phyloP scores from a whole-genome alignment of 2,888 invertebrate genomes.

The Drosophila kanekoi region DNA sequence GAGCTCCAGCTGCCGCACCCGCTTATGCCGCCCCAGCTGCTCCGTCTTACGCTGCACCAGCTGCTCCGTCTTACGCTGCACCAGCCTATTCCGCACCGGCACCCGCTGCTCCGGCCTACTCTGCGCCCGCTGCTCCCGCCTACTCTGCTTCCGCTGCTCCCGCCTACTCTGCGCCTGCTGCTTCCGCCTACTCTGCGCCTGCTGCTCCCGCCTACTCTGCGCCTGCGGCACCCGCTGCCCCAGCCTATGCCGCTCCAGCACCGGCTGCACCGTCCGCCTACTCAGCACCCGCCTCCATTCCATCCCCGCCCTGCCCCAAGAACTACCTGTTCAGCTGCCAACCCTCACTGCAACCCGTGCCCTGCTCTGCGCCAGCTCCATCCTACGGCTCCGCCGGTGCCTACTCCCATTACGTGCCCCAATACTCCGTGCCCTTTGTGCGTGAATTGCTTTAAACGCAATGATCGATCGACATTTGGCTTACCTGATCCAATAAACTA shows the following conservation, averaged over 20 bases:
- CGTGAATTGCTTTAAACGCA: conserved; percentile 64
- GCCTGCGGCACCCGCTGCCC: conserved; percentile 49
- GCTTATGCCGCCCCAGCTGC: conserved; percentile 45
- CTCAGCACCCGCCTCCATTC: conserved; percentile 49
- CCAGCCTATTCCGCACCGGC: conserved; percentile 13
- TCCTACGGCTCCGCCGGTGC: conserved; percentile 75
- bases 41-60: conserved; percentile 41
- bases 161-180: conserved; percentile 36
- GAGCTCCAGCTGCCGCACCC: conserved; percentile 46
- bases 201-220: conserved; percentile 45
- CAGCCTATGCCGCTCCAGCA: conserved; percentile 60
- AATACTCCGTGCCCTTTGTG: conserved; percentile 74
- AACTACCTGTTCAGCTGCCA: conserved; percentile 83
- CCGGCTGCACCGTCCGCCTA: conserved; percentile 42
- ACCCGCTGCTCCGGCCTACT: conserved; percentile 43
- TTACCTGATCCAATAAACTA: conserved; percentile 38
- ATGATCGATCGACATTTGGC: conserved; percentile 3
- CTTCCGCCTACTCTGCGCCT: conserved; percentile 40
- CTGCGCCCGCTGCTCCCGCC: conserved; percentile 38
- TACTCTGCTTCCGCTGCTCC: conserved; percentile 6
- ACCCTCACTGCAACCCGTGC: conserved; percentile 78
- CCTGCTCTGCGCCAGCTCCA: conserved; percentile 70
- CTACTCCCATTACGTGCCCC: conserved; percentile 79
- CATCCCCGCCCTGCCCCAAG: conserved; percentile 79
- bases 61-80: conserved; percentile 42